Conservation (phyloP, 2,113 vertebrate species). For the Physeter macrocephalus region DNA sequence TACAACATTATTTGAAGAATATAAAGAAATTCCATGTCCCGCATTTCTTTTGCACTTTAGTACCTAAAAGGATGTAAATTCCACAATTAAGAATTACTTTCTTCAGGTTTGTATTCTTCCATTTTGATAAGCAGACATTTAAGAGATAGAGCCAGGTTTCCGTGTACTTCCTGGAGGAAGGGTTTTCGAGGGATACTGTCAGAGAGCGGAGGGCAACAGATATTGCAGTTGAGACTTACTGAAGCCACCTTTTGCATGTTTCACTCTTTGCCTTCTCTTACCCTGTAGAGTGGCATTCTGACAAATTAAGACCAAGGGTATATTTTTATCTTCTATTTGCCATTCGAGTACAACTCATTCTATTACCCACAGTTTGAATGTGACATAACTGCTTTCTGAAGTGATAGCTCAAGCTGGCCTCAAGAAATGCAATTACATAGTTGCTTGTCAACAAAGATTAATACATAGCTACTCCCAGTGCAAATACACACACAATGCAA, state of each 20-base stretch:
- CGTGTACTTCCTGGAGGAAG: background rate
- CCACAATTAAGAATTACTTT: background rate
- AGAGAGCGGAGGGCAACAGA: fast-evolving
- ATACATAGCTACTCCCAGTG: fast-evolving
- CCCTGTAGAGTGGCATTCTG: background rate
- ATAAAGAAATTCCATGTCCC: background rate
- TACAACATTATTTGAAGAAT: background rate
- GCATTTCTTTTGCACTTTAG: background rate
- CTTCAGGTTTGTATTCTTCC: background rate
- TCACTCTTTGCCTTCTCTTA: background rate
- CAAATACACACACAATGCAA: background rate
- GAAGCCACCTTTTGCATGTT: fast-evolving
- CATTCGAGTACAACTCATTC: background rate
- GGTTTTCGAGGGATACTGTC: background rate
- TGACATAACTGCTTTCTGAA: background rate
- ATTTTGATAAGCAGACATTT: background rate
- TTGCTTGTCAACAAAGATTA: background rate
- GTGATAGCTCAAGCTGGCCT: background rate
- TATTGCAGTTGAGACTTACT: background rate
- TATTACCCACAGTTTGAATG: background rate
- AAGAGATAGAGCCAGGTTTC: background rate
- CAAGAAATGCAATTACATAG: background rate
- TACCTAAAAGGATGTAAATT: background rate
- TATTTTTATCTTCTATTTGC: background rate
- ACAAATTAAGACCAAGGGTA: background rate